These are phyloP conservation scores for Lepidocyrtinus sp. DNA, from an alignment of 2,888 invertebrate genomes.

Conservation along the genomic window DNA sequence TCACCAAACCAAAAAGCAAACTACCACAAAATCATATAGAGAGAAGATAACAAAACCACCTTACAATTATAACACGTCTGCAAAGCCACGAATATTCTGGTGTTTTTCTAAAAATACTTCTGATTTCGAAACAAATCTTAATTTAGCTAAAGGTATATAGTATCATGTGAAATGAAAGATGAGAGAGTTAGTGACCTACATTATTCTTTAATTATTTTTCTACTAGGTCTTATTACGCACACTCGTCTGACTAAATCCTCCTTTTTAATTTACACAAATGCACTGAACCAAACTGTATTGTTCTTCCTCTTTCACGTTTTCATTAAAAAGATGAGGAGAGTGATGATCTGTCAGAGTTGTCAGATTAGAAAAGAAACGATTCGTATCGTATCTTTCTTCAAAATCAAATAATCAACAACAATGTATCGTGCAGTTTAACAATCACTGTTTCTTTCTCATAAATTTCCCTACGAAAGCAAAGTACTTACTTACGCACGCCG, in stretches of 20 bases:
- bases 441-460: neutral
- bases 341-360: neutral
- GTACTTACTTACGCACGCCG: neutral
- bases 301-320: neutral
- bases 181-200: constrained; percentile 59
- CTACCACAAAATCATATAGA: neutral
- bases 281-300: constrained; percentile 33
- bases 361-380: neutral
- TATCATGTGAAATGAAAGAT: neutral
- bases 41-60: neutral
- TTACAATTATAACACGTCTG: neutral
- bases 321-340: neutral
- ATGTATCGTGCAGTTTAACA: neutral
- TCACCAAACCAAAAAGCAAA: neutral
- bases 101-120: neutral
- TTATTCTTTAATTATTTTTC: constrained; percentile 55
- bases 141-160: constrained; percentile 6
- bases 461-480: neutral
- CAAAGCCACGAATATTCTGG: constrained; percentile 20
- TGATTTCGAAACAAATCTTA: neutral
- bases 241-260: neutral
- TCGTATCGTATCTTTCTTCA: neutral
- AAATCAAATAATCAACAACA: neutral
- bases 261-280: constrained; percentile 12
- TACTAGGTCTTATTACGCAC: constrained; percentile 1